These are phyloP conservation scores for Altica lythri DNA, from an alignment of 2,888 invertebrate genomes.

Conservation along the genomic window DNA sequence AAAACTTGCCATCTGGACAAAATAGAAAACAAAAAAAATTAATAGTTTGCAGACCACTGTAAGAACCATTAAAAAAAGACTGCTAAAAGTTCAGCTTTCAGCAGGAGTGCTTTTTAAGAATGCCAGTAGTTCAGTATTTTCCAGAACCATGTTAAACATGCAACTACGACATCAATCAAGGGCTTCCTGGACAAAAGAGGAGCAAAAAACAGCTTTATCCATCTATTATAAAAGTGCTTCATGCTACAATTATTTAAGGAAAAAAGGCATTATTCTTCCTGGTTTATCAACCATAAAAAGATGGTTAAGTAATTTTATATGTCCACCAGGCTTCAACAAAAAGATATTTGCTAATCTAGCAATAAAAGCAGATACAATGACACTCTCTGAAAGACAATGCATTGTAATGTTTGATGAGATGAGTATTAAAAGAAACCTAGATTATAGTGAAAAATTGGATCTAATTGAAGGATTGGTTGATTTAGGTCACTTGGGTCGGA, in stretches of 20 bases:
- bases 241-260: background rate
- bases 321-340: no score
- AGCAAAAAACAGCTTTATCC: background rate
- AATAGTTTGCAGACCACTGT: background rate
- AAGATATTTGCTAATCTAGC: no score
- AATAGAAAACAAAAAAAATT: background rate
- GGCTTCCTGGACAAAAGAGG: background rate
- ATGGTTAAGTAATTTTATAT: no score
- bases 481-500: no score
- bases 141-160: background rate
- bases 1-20: background rate
- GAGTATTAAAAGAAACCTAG: no score
- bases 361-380: no score
- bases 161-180: background rate
- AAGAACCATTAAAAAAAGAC: background rate
- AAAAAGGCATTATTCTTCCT: background rate
- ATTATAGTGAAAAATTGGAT: no score
- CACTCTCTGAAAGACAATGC: no score
- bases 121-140: background rate
- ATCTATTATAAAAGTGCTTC: background rate
- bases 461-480: no score
- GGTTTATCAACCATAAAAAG: background rate
- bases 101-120: background rate
- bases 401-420: no score
- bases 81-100: background rate